A percentile compares a stretch with the other conserved stretches of the same genome.
phyloP scores from a whole-genome alignment of 2,888 invertebrate genomes.

The Drosophila heteroneura region DNA sequence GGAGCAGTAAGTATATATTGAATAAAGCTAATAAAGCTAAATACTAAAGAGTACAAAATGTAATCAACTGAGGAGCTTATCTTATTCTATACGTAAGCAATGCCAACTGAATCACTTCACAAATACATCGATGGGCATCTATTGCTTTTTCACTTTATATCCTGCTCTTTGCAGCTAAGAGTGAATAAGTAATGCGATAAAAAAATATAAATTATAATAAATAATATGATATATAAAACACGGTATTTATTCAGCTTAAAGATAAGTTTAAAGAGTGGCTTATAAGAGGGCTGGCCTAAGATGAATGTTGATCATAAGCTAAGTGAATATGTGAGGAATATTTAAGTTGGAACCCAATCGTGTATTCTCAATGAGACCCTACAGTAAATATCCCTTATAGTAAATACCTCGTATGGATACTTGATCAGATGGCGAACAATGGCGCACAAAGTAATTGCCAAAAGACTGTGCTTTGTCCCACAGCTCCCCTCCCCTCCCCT shows the following conservation, averaged over 20 bases:
- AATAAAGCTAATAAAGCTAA: constrained; percentile 3
- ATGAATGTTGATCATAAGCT: neutral
- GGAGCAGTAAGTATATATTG: neutral
- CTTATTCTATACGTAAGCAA: neutral
- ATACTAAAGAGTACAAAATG: constrained; percentile 1
- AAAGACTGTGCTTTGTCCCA: constrained; percentile 12
- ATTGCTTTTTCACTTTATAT: neutral
- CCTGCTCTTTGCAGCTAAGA: neutral
- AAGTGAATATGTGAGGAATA: neutral
- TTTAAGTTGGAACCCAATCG: neutral
- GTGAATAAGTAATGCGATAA: neutral
- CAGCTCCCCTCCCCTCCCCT: neutral
- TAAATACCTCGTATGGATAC: constrained; percentile 6
- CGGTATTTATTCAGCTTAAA: neutral
- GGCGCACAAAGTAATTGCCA: constrained; percentile 68
- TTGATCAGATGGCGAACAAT: constrained; percentile 58
- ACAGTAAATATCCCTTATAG: neutral
- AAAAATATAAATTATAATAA: neutral
- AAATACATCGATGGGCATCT: neutral
- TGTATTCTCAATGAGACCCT: constrained; percentile 2
- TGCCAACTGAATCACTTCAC: neutral
- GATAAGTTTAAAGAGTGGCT: neutral
- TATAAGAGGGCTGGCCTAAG: neutral
- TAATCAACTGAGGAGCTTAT: constrained; percentile 2
- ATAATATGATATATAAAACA: neutral